Evolutionary conservation across 2,797 vertebrate species (phyloP).

Genomic region (Leucoraja ocellata): DNA sequence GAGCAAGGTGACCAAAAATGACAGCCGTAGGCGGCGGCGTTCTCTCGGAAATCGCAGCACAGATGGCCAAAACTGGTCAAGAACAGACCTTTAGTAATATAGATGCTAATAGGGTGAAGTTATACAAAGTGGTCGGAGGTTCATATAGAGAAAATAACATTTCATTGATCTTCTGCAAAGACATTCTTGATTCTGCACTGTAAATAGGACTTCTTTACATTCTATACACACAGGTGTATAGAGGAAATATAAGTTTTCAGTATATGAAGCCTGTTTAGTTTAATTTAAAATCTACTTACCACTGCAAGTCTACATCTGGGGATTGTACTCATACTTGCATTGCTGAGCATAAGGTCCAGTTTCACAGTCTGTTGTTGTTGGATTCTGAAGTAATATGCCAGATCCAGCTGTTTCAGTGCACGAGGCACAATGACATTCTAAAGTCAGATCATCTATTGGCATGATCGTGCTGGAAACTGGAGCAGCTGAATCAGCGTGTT

Average conservation of each 20-base stretch:
- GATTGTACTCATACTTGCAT: neutral
- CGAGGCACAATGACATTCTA: neutral
- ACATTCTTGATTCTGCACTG: neutral
- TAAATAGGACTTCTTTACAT: neutral
- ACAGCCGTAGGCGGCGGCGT: too few species aligned
- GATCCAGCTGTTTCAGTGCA: neutral
- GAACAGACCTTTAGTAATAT: too few species aligned
- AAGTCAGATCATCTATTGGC: constrained; percentile 4
- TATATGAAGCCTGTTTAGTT: neutral
- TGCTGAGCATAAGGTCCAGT: neutral
- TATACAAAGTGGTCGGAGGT: too few species aligned
- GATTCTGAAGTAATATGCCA: neutral
- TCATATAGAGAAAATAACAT: neutral
- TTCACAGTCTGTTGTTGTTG: constrained; percentile 1
- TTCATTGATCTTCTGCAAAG: neutral
- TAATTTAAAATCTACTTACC: neutral
- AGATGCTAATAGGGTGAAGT: neutral
- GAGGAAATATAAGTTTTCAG: neutral
- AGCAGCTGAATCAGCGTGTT: constrained; percentile 4
- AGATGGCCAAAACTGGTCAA: too few species aligned
- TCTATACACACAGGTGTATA: neutral
- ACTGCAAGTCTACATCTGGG: neutral
- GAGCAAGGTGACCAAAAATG: too few species aligned
- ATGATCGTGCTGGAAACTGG: neutral
- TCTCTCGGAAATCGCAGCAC: too few species aligned